Conservation (phyloP, 1,140 invertebrate genomes). For the Anadara kagoshimensis region DNA sequence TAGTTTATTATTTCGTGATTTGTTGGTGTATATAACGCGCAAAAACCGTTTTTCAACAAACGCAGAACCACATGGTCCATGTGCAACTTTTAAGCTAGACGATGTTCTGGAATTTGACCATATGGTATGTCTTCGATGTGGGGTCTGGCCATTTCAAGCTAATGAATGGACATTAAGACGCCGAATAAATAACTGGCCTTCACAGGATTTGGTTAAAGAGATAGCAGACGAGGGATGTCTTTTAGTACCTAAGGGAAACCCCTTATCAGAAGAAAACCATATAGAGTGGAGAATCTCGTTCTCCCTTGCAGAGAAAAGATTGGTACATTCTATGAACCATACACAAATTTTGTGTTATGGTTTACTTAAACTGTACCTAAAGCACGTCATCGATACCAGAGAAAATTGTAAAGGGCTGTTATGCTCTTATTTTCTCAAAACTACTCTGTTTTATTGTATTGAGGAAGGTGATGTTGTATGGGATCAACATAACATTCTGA, state of each 20-base stretch:
- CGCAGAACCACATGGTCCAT: not conserved
- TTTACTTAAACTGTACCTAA: conserved; percentile 18
- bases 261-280: not conserved
- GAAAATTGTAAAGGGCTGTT: not conserved
- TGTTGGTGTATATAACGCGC: not conserved
- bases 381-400: not conserved
- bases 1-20: not conserved
- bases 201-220: not conserved
- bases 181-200: not conserved
- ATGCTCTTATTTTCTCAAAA: conserved; percentile 25
- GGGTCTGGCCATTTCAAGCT: not conserved
- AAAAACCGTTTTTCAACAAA: not conserved
- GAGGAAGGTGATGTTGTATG: not conserved
- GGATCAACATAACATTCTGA: conserved; percentile 77
- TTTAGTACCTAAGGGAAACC: not conserved
- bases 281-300: conserved; percentile 27
- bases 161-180: not conserved
- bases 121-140: not conserved
- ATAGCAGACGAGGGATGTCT: not conserved
- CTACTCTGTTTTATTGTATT: conserved; percentile 10
- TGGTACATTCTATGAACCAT: conserved; percentile 28
- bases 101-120: not conserved
- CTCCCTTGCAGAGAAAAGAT: conserved; percentile 16
- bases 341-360: conserved; percentile 20
- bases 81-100: not conserved